Evolutionary conservation across 2,888 invertebrate species (phyloP).

Genomic region (Maniola hyperantus): DNA sequence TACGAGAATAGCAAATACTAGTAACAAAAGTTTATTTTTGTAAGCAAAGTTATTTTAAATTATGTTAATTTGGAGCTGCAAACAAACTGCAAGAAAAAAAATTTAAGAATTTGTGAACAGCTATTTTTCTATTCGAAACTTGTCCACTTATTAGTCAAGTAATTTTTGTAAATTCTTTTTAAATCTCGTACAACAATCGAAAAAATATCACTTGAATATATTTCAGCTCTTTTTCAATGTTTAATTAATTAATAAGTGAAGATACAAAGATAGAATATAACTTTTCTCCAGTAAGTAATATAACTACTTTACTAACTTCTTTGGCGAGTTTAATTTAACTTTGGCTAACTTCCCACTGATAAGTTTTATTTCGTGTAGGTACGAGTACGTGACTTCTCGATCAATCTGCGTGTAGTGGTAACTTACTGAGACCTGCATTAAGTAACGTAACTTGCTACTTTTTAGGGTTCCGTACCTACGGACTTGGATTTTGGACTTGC

Average conservation of each 20-base stretch:
- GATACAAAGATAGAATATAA: neutral
- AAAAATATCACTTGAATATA: neutral
- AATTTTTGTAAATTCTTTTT: too few relatives aligned
- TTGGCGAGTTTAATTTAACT: neutral
- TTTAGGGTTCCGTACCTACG: too few relatives aligned
- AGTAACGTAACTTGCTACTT: neutral
- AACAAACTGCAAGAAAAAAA: too few relatives aligned
- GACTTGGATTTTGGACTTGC: too few relatives aligned
- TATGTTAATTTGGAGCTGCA: too few relatives aligned
- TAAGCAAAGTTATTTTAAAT: too few relatives aligned
- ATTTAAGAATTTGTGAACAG: too few relatives aligned
- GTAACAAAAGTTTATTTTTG: too few relatives aligned
- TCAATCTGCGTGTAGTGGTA: neutral
- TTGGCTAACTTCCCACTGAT: neutral
- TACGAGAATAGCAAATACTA: too few relatives aligned
- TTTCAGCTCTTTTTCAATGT: neutral
- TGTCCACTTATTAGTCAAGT: too few relatives aligned
- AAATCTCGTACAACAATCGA: too few relatives aligned
- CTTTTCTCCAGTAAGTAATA: neutral
- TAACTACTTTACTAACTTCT: neutral
- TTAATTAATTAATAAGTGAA: neutral
- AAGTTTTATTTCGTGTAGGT: neutral
- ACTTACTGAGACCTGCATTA: neutral
- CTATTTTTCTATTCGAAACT: too few relatives aligned
- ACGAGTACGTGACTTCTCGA: slow-evolving; percentile 1